These are phyloP conservation scores for Fregata magnificens DNA, from an alignment of 2,113 vertebrate genomes.

Conservation along the genomic window DNA sequence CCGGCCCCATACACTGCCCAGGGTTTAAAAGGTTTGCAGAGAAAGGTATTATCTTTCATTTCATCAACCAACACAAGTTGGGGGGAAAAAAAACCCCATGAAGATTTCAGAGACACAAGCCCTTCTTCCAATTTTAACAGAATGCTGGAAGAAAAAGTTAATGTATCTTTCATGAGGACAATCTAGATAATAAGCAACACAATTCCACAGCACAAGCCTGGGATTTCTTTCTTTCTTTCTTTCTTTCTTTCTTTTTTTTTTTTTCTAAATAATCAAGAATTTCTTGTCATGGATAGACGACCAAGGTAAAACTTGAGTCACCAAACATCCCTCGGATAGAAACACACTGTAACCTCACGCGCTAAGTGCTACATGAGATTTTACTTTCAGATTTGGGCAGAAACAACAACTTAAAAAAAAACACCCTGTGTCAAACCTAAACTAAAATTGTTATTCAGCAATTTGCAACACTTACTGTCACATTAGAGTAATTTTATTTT, in stretches of 20 bases:
- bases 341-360: neutral
- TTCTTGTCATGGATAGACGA: neutral
- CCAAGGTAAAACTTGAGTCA: neutral
- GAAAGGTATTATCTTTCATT: neutral
- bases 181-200: constrained; percentile 59
- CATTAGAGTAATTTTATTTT: constrained; percentile 60
- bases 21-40: neutral
- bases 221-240: neutral
- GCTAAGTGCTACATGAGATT: neutral
- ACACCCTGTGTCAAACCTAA: constrained; percentile 27
- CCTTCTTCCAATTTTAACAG: constrained; percentile 55
- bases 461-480: constrained; percentile 70
- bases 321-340: neutral
- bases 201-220: constrained; percentile 16
- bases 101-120: constrained; percentile 15
- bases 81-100: neutral
- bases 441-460: constrained; percentile 50
- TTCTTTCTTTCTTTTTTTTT: neutral
- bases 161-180: constrained; percentile 59
- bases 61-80: neutral
- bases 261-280: neutral
- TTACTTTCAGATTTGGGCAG: constrained; percentile 11
- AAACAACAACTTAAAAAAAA: neutral
- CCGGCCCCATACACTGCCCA: accelerated
- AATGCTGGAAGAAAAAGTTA: constrained; percentile 52